Percentiles rank a stretch among this genome's conserved stretches.
These are phyloP conservation scores for Crotalus viridis DNA, from an alignment of 2,113 vertebrate genomes.

Conservation along the genomic window DNA sequence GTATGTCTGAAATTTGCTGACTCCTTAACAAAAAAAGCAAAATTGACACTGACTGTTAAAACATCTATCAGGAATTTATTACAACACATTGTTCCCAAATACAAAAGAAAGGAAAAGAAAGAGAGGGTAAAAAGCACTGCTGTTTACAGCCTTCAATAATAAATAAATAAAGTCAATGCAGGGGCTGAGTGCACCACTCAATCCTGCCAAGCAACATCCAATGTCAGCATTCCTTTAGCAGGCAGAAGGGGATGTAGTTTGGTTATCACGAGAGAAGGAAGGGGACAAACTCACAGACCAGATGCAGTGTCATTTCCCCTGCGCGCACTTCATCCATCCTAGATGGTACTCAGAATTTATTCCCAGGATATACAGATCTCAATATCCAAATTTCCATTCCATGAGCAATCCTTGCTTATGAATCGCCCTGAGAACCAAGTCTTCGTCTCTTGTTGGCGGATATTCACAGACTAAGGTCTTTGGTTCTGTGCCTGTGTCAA, in stretches of 20 bases:
- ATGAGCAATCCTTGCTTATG: background rate
- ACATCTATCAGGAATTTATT: constrained; percentile 72
- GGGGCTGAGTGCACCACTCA: constrained; percentile 45
- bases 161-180: constrained; percentile 63
- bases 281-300: constrained; percentile 30
- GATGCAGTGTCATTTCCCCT: constrained; percentile 38
- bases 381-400: background rate
- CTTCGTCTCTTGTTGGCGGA: background rate
- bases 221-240: constrained; percentile 20
- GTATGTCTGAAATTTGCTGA: background rate
- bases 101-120: constrained; percentile 73
- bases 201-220: constrained; percentile 19
- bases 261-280: constrained; percentile 36
- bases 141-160: constrained; percentile 68
- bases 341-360: constrained; percentile 9
- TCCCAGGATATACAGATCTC: background rate
- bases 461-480: background rate
- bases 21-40: constrained; percentile 47
- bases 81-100: constrained; percentile 70
- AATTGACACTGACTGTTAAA: constrained; percentile 63
- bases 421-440: background rate
- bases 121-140: constrained; percentile 68
- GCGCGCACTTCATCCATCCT: background rate
- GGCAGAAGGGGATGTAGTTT: constrained; percentile 22
- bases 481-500: background rate